Base-by-base conservation (phyloP, 2,113 vertebrate species). In the Piaya cayana region DNA sequence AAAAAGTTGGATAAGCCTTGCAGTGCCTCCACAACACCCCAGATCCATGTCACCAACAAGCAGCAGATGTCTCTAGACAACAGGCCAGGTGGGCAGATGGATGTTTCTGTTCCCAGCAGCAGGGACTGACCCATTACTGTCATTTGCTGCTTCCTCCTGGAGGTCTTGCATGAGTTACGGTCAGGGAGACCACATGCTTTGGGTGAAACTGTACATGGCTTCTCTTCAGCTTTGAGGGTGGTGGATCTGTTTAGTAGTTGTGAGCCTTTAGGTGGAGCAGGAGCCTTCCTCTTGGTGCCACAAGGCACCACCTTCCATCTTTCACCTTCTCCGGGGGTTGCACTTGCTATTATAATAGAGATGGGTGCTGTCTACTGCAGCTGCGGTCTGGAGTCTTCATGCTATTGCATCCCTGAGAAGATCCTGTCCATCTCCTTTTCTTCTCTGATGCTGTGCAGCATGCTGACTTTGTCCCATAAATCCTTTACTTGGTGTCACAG, bases 271-370 rank as follows among this genome's bases (percentile, higher is more conserved):
- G 58, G 18, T 16, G 49, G 39, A 72, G 74, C 39, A 65, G 69
- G 45, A 80, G 12, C 50, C 25, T 42, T 76, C 34, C 4, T 47
- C 8, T 8, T 16, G 29, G 43, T 86, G 67, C 52, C 59, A 32
- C n/a, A 29, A 64, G 39, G 37, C 34, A 16, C 16, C 47, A 27
- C 4, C 72, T 55, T n/a, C 67, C 42, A 45, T 21, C 37, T 43
- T 64, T 50, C 50, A 6, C 56, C 43, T 58, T 63, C 53, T 37
- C 43, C 25, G 49, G 76, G 63, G 67, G 68, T 16, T 63, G 25
- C 18, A 5, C 19, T 60, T 63, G 0, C 22, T 62, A 0, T 20
- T 39, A 2, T 7, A 8, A 12, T 1, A 2, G 55, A 19, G 5
- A 3, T 17, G n/a, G 11, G 20, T 13, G 34, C 72, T 76, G 55